Evolutionary conservation across 1,140 invertebrate genomes (phyloP).

Genomic region (Aporrectodea caliginosa): DNA sequence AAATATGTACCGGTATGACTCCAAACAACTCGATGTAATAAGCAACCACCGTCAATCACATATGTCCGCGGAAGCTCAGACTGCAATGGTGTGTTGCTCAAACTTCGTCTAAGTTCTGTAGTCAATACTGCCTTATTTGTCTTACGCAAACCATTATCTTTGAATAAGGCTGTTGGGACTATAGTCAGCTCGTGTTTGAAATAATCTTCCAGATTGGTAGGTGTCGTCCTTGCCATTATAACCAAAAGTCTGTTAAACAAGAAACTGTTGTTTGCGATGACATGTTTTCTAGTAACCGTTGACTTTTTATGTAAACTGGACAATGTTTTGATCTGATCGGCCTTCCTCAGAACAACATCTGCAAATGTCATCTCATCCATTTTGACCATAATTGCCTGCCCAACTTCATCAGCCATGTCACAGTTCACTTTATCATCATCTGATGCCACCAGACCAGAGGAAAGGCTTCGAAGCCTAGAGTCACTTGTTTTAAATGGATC

Average conservation of each 20-base stretch:
- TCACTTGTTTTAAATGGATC: not conserved
- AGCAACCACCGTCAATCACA: not conserved
- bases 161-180: not conserved
- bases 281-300: not conserved
- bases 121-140: not conserved
- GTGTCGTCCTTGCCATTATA: not conserved
- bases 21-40: slow-evolving; percentile 2
- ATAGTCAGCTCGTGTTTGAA: not conserved
- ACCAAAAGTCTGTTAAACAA: not conserved
- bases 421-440: not conserved
- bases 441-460: not conserved
- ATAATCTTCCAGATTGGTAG: not conserved
- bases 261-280: not conserved
- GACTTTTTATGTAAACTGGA: not conserved
- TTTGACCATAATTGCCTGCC: not conserved
- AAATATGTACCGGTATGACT: not conserved
- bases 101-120: not conserved
- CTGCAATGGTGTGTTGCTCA: not conserved
- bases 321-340: not conserved
- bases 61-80: not conserved
- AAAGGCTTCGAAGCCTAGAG: not conserved
- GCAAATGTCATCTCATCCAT: not conserved
- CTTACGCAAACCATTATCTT: not conserved
- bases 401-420: not conserved
- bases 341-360: not conserved